These are phyloP conservation scores for Tympanoctomys barrerae DNA, from an alignment of 2,797 vertebrate genomes.

Conservation along the genomic window DNA sequence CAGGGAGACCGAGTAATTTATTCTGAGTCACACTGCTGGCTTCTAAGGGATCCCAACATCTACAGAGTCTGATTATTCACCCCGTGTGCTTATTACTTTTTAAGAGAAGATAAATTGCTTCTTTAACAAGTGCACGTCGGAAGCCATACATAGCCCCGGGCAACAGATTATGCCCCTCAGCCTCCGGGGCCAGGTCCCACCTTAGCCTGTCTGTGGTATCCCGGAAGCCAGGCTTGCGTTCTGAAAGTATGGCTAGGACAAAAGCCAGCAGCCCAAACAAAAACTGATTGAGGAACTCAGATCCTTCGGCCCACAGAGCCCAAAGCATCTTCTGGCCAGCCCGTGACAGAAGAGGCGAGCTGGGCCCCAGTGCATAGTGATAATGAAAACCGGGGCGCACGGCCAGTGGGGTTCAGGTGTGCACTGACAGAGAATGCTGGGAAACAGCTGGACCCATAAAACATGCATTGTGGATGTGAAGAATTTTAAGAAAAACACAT, in stretches of 20 bases:
- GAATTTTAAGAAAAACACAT: background rate
- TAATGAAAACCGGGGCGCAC: background rate
- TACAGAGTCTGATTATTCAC: background rate
- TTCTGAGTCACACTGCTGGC: background rate
- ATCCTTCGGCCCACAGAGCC: accelerated
- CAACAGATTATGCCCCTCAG: background rate
- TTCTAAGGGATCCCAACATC: background rate
- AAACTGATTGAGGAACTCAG: too few species aligned
- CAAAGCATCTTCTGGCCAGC: too few species aligned
- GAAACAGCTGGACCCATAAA: background rate
- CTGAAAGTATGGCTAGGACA: background rate
- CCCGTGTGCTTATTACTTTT: background rate
- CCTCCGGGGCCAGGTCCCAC: background rate
- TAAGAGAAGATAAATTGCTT: background rate
- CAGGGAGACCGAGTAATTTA: background rate
- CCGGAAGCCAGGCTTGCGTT: background rate
- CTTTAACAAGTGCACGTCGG: background rate
- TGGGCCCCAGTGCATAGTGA: background rate
- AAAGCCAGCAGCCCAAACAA: background rate
- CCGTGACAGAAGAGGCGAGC: background rate
- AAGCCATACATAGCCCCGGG: background rate
- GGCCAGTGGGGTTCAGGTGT: background rate
- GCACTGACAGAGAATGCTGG: background rate
- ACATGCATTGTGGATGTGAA: background rate
- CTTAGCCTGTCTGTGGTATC: background rate